phyloP scores from a whole-genome alignment of 2,888 invertebrate species.

The Bombyx huttoni region DNA sequence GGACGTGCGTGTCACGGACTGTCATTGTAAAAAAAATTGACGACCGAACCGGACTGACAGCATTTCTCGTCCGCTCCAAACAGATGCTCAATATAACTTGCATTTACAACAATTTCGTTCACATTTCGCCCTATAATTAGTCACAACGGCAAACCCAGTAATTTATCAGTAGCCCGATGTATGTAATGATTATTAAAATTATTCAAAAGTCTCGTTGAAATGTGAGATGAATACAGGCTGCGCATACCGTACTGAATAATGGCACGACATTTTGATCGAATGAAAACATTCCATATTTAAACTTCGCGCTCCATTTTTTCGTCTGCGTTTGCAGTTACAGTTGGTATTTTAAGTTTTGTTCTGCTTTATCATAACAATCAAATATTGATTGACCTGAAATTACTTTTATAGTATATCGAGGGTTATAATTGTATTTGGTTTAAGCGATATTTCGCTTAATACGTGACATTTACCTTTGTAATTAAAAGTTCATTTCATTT shows the following conservation, averaged over 20 bases:
- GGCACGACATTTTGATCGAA: neutral
- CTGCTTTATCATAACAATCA: neutral
- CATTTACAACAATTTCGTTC: conserved; percentile 40
- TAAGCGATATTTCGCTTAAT: no score
- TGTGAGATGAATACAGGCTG: conserved; percentile 3
- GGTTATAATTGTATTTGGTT: no score
- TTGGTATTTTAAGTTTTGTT: neutral
- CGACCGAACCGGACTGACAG: neutral
- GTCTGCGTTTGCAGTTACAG: neutral
- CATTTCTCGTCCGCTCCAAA: conserved; percentile 1
- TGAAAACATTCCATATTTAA: no score
- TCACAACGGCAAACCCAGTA: conserved; percentile 31
- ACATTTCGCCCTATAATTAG: conserved; percentile 41
- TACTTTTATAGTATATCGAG: no score
- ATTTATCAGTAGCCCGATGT: conserved; percentile 39
- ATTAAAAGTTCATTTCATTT: no score
- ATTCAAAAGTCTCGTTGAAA: conserved; percentile 27
- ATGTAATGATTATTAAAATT: conserved; percentile 42
- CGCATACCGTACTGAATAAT: neutral
- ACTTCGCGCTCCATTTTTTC: no score
- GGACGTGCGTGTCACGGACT: neutral
- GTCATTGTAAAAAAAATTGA: neutral
- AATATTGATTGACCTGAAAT: no score
- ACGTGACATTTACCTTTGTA: no score
- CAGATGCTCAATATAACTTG: conserved; percentile 27